Percentiles rank a stretch among this genome's conserved stretches.
These are phyloP conservation scores for Chrysodeixis includens DNA, from an alignment of 2,888 invertebrate genomes.

Conservation along the genomic window DNA sequence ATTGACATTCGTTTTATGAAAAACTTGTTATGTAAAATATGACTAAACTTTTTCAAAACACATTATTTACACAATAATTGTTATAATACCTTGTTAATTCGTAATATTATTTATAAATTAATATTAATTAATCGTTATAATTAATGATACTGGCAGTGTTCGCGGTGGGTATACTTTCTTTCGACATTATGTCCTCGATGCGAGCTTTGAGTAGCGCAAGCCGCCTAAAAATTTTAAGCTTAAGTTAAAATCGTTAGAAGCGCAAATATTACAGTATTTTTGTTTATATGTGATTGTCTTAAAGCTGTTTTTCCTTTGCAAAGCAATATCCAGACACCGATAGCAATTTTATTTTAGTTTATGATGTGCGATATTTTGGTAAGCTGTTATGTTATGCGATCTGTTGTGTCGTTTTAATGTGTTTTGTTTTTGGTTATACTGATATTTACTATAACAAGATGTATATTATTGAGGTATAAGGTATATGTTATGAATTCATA, in stretches of 20 bases:
- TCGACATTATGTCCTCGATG: slow-evolving; percentile 79
- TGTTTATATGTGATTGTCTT: background rate
- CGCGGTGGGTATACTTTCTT: slow-evolving; percentile 58
- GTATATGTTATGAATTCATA: too few species aligned
- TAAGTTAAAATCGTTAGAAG: slow-evolving; percentile 53
- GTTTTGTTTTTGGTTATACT: background rate
- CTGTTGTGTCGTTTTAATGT: slow-evolving; percentile 16
- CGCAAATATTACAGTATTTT: slow-evolving; percentile 11
- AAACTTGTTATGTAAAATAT: too few species aligned
- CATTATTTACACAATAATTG: too few species aligned
- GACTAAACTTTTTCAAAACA: too few species aligned
- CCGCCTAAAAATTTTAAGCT: slow-evolving; percentile 76
- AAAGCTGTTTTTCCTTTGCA: slow-evolving; percentile 38
- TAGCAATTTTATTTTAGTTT: slow-evolving; percentile 37
- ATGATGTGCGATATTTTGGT: background rate
- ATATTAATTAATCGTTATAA: slow-evolving; percentile 41
- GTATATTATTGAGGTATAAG: too few species aligned
- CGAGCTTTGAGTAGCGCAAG: slow-evolving; percentile 77
- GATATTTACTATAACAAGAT: too few species aligned
- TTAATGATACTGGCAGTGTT: slow-evolving; percentile 40
- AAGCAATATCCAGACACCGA: slow-evolving; percentile 36
- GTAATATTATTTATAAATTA: slow-evolving; percentile 8
- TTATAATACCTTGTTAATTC: background rate
- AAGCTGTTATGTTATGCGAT: slow-evolving; percentile 16
- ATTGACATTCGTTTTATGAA: too few species aligned